Conservation (phyloP, 2,888 invertebrate species). For the Leucoma salicis region DNA sequence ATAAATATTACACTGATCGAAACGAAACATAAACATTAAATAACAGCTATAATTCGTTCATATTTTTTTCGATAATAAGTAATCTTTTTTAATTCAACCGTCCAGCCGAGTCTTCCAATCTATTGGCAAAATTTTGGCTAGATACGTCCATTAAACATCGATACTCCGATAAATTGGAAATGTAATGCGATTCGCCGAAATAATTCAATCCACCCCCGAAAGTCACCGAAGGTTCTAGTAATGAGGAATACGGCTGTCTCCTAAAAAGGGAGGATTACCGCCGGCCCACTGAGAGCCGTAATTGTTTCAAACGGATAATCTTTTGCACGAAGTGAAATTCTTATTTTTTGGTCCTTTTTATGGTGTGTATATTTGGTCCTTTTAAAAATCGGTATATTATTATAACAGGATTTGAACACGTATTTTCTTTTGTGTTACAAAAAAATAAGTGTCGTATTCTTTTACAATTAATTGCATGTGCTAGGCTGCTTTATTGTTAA, state of each 20-base stretch:
- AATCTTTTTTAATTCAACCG: constrained; percentile 3
- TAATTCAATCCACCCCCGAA: constrained; percentile 34
- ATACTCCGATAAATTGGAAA: constrained; percentile 34
- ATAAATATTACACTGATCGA: too few species aligned
- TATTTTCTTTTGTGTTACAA: too few species aligned
- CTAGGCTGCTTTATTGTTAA: too few species aligned
- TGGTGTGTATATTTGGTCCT: constrained; percentile 4
- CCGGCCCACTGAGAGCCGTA: constrained; percentile 27
- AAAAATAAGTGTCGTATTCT: too few species aligned
- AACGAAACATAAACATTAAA: neutral
- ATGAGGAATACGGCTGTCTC: constrained; percentile 26
- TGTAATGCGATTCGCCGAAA: constrained; percentile 35
- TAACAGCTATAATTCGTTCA: neutral
- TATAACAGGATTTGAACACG: too few species aligned
- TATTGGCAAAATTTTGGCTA: constrained; percentile 6
- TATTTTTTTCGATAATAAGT: neutral
- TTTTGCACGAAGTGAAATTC: constrained; percentile 25
- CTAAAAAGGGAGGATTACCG: constrained; percentile 25
- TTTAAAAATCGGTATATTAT: too few species aligned
- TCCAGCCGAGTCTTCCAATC: constrained; percentile 1
- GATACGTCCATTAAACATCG: constrained; percentile 20
- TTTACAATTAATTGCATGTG: too few species aligned
- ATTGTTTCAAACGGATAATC: constrained; percentile 40
- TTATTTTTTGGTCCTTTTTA: constrained; percentile 19
- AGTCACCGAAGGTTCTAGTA: constrained; percentile 27